These are phyloP conservation scores for Petrocephalus zakoni DNA, from an alignment of 2,113 vertebrate species.

Conservation along the genomic window DNA sequence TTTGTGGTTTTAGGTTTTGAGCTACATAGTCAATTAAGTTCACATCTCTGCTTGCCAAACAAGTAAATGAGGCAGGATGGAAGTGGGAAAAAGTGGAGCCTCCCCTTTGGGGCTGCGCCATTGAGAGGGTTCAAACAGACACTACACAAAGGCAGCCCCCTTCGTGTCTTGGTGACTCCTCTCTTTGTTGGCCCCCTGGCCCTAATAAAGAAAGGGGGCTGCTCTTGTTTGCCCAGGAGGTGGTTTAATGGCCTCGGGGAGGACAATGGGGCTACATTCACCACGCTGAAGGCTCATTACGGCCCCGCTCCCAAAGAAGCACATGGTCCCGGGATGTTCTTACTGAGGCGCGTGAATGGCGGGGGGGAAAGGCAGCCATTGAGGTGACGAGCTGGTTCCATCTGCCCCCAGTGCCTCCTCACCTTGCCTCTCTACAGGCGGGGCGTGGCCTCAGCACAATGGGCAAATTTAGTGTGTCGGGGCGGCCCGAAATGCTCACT, in stretches of 20 bases:
- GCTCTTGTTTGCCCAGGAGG: slow-evolving; percentile 94
- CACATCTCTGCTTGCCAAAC: slow-evolving; percentile 94
- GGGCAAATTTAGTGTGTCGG: slow-evolving; percentile 70
- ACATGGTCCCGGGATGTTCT: slow-evolving; percentile 77
- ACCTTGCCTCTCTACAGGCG: slow-evolving; percentile 83
- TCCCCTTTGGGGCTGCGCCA: slow-evolving; percentile 80
- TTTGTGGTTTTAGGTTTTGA: slow-evolving; percentile 52
- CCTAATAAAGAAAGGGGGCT: slow-evolving; percentile 87
- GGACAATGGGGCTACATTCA: slow-evolving; percentile 92
- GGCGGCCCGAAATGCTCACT: slow-evolving; percentile 72
- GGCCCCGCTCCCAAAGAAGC: slow-evolving; percentile 68
- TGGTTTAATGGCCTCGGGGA: slow-evolving; percentile 83
- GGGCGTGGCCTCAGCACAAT: slow-evolving; percentile 74
- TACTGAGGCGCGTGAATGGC: slow-evolving; percentile 86
- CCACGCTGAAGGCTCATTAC: slow-evolving; percentile 81
- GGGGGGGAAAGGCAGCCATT: slow-evolving; percentile 77
- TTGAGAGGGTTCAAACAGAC: slow-evolving; percentile 89
- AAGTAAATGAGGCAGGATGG: slow-evolving; percentile 75
- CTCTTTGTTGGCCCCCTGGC: slow-evolving; percentile 77
- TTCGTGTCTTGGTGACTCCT: slow-evolving; percentile 84
- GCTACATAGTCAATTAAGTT: slow-evolving; percentile 97
- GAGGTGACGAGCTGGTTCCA: slow-evolving; percentile 90
- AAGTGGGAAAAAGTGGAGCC: slow-evolving; percentile 83
- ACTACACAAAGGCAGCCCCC: slow-evolving; percentile 81
- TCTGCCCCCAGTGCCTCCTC: slow-evolving; percentile 83